phyloP scores from a whole-genome alignment of 2,888 invertebrate species.

The Heteromyza rotundicornis region DNA sequence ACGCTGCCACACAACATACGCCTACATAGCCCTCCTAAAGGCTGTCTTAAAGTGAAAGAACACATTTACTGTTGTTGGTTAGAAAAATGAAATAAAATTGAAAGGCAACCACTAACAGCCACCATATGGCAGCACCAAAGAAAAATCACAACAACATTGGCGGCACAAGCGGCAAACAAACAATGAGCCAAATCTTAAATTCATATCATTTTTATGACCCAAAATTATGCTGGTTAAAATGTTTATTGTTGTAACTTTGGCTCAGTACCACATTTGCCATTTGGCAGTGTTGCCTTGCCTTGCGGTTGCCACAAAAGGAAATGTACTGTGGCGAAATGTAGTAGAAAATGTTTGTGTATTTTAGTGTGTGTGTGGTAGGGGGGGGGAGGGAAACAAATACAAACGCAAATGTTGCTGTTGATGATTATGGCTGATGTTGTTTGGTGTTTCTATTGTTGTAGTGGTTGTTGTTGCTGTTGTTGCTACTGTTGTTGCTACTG shows the following conservation, averaged over 20 bases:
- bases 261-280: background rate
- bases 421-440: background rate
- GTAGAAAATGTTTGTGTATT: background rate
- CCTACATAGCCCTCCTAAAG: no score
- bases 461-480: background rate
- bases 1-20: no score
- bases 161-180: background rate
- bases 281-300: no score
- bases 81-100: no score
- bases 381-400: background rate
- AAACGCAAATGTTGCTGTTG: background rate
- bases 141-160: no score
- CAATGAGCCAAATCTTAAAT: conserved; percentile 7
- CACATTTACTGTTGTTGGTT: no score
- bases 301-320: no score
- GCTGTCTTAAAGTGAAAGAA: no score
- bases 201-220: conserved; percentile 1
- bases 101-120: no score
- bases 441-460: background rate
- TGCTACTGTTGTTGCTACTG: background rate
- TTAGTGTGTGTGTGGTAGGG: background rate
- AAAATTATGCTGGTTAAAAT: conserved; percentile 7
- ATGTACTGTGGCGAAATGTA: no score
- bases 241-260: conserved; percentile 5
- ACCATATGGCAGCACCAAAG: no score